These are phyloP conservation scores for Lineus longissimus DNA, from an alignment of 1,140 invertebrate genomes.

Conservation along the genomic window DNA sequence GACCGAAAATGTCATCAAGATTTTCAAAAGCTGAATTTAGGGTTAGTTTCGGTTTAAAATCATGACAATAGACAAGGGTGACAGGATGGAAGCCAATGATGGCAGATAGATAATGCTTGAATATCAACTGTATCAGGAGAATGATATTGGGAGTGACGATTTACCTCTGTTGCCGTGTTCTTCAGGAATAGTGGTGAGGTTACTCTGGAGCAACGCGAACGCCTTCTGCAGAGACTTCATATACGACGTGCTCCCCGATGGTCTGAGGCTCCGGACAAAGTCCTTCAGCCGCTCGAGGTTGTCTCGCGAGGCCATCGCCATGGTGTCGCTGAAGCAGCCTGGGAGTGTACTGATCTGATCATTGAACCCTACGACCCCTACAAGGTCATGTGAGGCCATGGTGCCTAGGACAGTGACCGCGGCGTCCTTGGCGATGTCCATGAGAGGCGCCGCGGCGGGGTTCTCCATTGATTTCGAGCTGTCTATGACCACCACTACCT, in stretches of 20 bases:
- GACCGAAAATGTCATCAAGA: too few species aligned
- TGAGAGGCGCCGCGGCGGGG: background rate
- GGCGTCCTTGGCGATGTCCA: conserved; percentile 1
- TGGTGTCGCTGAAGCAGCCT: background rate
- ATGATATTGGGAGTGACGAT: too few species aligned
- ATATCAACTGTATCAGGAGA: too few species aligned
- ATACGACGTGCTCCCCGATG: background rate
- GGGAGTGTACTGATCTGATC: too few species aligned
- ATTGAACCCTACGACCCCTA: background rate
- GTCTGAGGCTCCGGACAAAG: background rate
- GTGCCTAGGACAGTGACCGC: background rate
- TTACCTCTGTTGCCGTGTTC: too few species aligned
- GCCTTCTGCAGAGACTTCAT: background rate
- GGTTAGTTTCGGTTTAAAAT: too few species aligned
- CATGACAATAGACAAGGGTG: too few species aligned
- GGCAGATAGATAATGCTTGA: too few species aligned
- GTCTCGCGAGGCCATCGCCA: background rate
- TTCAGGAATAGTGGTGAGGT: too few species aligned
- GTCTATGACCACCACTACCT: background rate
- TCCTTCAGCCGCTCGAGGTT: background rate
- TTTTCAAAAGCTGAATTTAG: too few species aligned
- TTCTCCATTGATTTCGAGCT: background rate
- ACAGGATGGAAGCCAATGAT: too few species aligned
- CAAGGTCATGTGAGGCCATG: background rate
- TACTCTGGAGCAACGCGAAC: too few species aligned